Percentiles rank a stretch among this genome's conserved stretches.
Conservation (phyloP, 2,797 vertebrate genomes). For the Naso thynnoides region DNA sequence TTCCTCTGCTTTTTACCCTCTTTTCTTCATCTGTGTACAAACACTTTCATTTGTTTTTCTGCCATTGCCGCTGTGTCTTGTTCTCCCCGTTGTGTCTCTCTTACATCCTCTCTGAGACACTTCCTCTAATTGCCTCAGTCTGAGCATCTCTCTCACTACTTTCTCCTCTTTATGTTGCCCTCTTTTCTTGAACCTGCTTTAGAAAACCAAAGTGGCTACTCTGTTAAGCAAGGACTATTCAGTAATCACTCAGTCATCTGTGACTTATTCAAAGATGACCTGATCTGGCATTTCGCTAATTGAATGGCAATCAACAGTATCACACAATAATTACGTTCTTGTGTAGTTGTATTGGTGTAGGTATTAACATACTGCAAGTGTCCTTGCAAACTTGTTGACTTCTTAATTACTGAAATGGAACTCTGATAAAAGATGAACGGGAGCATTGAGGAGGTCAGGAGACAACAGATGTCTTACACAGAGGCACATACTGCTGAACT, state of each 20-base stretch:
- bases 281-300: neutral
- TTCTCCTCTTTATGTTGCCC: slow-evolving; percentile 7
- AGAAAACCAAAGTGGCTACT: neutral
- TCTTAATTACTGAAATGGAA: no score
- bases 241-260: slow-evolving; percentile 20
- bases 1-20: slow-evolving; percentile 59
- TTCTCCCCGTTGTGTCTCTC: slow-evolving; percentile 39
- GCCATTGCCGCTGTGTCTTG: slow-evolving; percentile 28
- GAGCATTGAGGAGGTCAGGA: no score
- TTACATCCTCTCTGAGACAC: slow-evolving; percentile 5
- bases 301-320: neutral
- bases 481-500: no score
- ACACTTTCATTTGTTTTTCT: slow-evolving; percentile 37
- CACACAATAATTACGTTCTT: neutral
- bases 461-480: no score
- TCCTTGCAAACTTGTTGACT: no score
- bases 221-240: slow-evolving; percentile 27
- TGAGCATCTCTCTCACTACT: neutral
- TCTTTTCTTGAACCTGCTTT: slow-evolving; percentile 17
- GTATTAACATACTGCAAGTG: no score
- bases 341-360: neutral
- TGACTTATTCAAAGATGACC: neutral
- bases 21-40: slow-evolving; percentile 56
- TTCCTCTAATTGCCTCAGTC: slow-evolving; percentile 10
- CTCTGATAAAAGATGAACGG: no score